A percentile compares a stretch with the other conserved stretches of the same genome.
These are phyloP conservation scores for Himalopsyche kuldschensis DNA, from an alignment of 2,888 invertebrate species.

Conservation along the genomic window DNA sequence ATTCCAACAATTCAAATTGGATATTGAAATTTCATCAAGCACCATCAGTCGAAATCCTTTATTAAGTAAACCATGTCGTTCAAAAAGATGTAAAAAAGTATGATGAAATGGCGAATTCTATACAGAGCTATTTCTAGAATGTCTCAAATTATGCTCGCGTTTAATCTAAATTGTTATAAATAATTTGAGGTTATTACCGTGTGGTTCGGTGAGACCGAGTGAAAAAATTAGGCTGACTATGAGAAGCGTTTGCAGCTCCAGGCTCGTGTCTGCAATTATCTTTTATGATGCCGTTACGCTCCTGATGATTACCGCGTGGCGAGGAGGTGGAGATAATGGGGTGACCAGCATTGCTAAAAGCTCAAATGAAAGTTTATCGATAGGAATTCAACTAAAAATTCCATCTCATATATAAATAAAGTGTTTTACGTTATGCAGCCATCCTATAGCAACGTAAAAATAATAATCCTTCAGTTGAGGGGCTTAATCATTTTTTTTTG, in stretches of 20 bases:
- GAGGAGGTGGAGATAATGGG: neutral
- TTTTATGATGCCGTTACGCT: constrained; percentile 20
- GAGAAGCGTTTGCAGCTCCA: neutral
- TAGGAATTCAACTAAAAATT: neutral
- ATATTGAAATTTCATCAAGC: no score
- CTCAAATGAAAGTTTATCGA: neutral
- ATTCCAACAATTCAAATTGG: no score
- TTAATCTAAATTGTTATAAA: constrained; percentile 6
- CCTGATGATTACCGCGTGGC: neutral
- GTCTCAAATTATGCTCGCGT: neutral
- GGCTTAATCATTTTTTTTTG: no score
- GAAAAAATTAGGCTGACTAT: constrained; percentile 3
- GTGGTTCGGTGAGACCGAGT: neutral
- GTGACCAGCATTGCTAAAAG: neutral
- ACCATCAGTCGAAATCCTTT: no score
- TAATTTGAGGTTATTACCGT: constrained; percentile 3
- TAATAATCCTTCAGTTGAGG: no score
- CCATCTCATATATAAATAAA: no score
- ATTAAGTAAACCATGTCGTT: no score
- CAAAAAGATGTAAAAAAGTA: neutral
- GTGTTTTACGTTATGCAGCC: no score
- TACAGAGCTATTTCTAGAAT: neutral
- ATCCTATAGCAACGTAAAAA: no score
- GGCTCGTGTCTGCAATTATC: constrained; percentile 15
- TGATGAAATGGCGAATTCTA: neutral